A percentile compares a stretch with the other conserved stretches of the same genome.
phyloP scores from a whole-genome alignment of 1,140 invertebrate genomes.

The Rhopalosiphum padi region DNA sequence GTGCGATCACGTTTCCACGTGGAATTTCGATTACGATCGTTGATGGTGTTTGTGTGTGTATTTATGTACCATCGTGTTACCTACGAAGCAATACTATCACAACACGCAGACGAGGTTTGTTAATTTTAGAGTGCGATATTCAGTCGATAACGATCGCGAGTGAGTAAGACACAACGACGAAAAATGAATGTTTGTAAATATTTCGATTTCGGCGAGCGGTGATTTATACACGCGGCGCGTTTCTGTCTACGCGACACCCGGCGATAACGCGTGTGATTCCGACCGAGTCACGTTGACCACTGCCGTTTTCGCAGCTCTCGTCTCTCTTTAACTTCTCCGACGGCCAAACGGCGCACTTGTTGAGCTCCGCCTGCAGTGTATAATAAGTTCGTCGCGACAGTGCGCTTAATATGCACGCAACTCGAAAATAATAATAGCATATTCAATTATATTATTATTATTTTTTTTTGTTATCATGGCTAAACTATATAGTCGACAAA shows the following conservation, averaged over 20 bases:
- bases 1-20: neutral
- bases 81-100: neutral
- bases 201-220: neutral
- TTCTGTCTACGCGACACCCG: constrained; percentile 1
- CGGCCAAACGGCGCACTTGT: constrained; percentile 33
- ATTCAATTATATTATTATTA: neutral
- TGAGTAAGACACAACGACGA: neutral
- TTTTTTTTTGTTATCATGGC: neutral
- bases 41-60: neutral
- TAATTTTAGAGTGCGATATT: neutral
- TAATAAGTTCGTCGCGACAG: neutral
- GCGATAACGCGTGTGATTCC: neutral
- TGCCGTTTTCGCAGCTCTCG: neutral
- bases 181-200: neutral
- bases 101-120: neutral
- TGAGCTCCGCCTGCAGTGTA: neutral
- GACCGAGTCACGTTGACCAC: constrained; percentile 46
- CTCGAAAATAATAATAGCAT: neutral
- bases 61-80: neutral
- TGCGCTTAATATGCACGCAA: neutral
- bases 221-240: neutral
- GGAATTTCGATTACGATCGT: neutral
- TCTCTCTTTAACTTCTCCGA: neutral
- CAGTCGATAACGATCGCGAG: neutral
- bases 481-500: neutral